Percentiles rank a stretch among this genome's conserved stretches.
Conservation (phyloP, 2,888 invertebrate species). For the Aphidoletes aphidimyza region DNA sequence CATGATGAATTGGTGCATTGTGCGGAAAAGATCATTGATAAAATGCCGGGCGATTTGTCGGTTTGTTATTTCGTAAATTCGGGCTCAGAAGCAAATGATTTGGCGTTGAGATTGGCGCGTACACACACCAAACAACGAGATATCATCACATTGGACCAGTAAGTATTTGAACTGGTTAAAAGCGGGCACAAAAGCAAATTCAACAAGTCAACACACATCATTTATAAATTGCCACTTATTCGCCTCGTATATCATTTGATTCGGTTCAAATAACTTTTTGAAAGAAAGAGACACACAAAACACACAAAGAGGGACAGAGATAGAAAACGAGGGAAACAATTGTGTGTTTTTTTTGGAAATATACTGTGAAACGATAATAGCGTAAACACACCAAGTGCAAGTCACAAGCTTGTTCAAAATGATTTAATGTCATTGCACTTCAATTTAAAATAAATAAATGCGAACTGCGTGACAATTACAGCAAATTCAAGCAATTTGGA, state of each 20-base stretch:
- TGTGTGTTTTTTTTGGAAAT: not conserved
- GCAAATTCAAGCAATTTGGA: not conserved
- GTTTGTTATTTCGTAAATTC: constrained; percentile 98
- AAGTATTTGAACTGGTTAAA: constrained; percentile 68
- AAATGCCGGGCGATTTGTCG: constrained; percentile 83
- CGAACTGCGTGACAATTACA: no score
- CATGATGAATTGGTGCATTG: constrained; percentile 95
- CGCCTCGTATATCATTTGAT: not conserved
- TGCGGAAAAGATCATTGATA: constrained; percentile 82
- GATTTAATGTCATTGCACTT: not conserved
- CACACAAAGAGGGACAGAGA: not conserved
- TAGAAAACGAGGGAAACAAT: no score
- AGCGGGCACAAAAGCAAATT: not conserved
- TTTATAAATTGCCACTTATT: not conserved
- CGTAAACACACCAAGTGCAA: not conserved
- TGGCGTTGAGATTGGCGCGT: constrained; percentile 90
- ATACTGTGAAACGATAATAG: not conserved
- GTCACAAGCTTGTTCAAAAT: not conserved
- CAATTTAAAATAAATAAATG: not conserved
- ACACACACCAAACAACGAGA: constrained; percentile 90
- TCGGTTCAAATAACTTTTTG: not conserved
- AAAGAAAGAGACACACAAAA: not conserved
- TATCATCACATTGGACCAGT: constrained; percentile 96
- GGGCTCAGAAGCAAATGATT: constrained; percentile 98
- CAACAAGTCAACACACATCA: not conserved